Percentiles rank a stretch among this genome's conserved stretches.
phyloP scores from a whole-genome alignment of 2,113 vertebrate genomes.

The Paracanthobrama guichenoti region DNA sequence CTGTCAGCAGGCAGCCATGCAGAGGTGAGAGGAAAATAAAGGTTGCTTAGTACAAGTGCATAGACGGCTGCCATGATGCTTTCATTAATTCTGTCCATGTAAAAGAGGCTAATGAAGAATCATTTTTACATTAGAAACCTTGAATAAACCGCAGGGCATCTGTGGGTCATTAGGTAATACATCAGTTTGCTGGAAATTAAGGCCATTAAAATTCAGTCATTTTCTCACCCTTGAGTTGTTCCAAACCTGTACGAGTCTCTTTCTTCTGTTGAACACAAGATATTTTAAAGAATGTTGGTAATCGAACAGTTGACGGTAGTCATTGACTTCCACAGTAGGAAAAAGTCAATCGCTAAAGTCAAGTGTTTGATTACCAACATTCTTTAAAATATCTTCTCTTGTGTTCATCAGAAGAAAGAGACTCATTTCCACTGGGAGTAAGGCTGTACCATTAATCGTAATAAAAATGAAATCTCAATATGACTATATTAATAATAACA shows the following conservation, averaged over 20 bases:
- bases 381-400: too few relatives aligned
- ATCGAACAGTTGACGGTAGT: too few relatives aligned
- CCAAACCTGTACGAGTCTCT: too few relatives aligned
- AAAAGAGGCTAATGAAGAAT: background rate
- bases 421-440: background rate
- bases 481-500: background rate
- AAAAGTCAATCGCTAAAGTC: too few relatives aligned
- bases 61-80: background rate
- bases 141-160: background rate
- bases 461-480: background rate
- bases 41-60: background rate
- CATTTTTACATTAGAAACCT: background rate
- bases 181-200: background rate
- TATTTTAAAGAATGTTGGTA: too few relatives aligned
- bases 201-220: background rate
- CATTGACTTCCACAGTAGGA: too few relatives aligned
- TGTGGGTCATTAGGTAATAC: slow-evolving; percentile 6
- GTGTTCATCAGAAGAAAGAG: too few relatives aligned
- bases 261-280: too few relatives aligned
- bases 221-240: too few relatives aligned
- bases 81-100: background rate
- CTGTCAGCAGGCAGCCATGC: slow-evolving; percentile 91
- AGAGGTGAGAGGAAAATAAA: slow-evolving; percentile 77
- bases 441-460: background rate
- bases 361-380: too few relatives aligned